Base-by-base conservation (phyloP, 2,888 invertebrate genomes). In the Aspidiotus rigidus region DNA sequence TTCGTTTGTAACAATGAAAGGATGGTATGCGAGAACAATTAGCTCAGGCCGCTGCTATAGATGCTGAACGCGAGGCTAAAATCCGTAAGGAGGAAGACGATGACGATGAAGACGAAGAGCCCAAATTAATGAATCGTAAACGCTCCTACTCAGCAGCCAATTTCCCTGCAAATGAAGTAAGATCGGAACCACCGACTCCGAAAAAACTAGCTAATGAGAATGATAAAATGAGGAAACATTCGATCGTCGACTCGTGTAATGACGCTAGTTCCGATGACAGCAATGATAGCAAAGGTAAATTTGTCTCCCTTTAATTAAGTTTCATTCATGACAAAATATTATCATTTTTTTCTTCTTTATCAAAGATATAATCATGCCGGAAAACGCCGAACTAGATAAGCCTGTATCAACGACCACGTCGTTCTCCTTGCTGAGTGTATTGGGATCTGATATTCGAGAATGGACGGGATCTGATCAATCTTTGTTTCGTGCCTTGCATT, bases 401-500 rank as follows among this genome's bases (percentile, higher is more conserved):
- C 78, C 78, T n/a, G 78, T 79, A 15, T 78, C 79, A 1, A 79
- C 80, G 5, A 79, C 79, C 54, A 81, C 82, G 73, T 80, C 83
- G 75, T 78, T 84, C 73, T 82, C 81, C 60, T 77, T 84, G 41
- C 75, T 83, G 71, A 82, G 82, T 9, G 75, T 81, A 7, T 77
- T 79, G 76, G 81, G 81, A 57, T 71, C 70, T 39, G 74, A 72
- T 71, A 74, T 72, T 69, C 72, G 72, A 62, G 88, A 89, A 76
- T 98, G 97, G 97, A 90, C 92, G 13, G 94, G 94, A 49, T 91
- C 95, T 0, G 97, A 98, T 79, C 90, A 94, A 80, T 94, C 96
- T 15, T 79, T 97, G 72, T 95, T 96, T 79, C 83, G 95, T 64
- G 90, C 89, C 7, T 81, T 97, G 53, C 90, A 93, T 75, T 92